phyloP scores from a whole-genome alignment of 2,113 vertebrate genomes.

The Nerophis ophidion region DNA sequence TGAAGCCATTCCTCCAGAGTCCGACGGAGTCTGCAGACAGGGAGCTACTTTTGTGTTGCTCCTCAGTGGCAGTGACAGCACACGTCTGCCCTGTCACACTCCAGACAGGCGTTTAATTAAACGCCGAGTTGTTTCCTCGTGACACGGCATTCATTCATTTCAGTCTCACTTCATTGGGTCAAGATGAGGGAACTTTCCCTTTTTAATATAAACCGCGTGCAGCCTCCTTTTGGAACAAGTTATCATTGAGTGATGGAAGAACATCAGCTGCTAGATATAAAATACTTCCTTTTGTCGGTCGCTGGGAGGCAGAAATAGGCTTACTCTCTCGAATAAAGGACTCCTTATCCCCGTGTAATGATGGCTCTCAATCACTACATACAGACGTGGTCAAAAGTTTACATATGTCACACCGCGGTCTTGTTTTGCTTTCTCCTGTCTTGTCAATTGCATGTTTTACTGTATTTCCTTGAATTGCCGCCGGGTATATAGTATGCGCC shows the following conservation, averaged over 20 bases:
- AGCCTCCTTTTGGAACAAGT: background rate
- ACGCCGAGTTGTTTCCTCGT: slow-evolving; percentile 48
- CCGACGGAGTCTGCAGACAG: slow-evolving; percentile 54
- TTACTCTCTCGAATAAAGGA: slow-evolving; percentile 25
- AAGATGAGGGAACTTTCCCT: slow-evolving; percentile 9
- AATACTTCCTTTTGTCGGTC: slow-evolving; percentile 7
- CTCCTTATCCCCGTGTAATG: slow-evolving; percentile 19
- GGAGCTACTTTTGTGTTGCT: slow-evolving; percentile 47
- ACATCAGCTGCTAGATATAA: slow-evolving; percentile 7
- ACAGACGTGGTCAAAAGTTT: too few relatives aligned
- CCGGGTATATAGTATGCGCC: too few relatives aligned
- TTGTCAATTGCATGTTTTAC: too few relatives aligned
- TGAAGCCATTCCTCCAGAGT: slow-evolving; percentile 51
- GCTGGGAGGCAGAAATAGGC: slow-evolving; percentile 15
- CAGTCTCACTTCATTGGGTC: slow-evolving; percentile 28
- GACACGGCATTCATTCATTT: slow-evolving; percentile 27
- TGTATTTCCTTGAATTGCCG: too few relatives aligned
- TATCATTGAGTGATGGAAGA: background rate
- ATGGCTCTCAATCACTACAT: slow-evolving; percentile 16
- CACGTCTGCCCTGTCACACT: slow-evolving; percentile 47
- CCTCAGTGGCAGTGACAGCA: slow-evolving; percentile 45
- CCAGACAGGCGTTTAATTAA: slow-evolving; percentile 61
- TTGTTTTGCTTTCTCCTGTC: too few relatives aligned
- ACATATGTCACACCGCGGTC: too few relatives aligned
- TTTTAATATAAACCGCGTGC: slow-evolving; percentile 15